Base-by-base conservation (phyloP, 1,140 invertebrate genomes). In the Drosophila bocqueti region DNA sequence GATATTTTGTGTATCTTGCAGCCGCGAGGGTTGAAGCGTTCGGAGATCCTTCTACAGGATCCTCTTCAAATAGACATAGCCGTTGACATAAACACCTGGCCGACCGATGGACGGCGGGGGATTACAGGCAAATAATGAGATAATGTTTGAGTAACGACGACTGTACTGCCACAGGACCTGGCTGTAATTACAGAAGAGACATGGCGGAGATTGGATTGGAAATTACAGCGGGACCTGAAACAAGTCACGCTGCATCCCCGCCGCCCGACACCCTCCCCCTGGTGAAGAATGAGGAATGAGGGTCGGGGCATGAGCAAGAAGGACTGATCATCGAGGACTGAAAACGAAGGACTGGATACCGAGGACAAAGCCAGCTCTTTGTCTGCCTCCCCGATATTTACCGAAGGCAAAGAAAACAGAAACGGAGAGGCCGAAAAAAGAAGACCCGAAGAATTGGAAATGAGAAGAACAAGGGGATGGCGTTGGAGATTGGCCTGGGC, bases 61-160 rank as follows among this genome's bases (percentile, higher is more conserved):
- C 84, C 84, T 84, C 84, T 71, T 89, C 84, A 87, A 87, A 89
- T 67, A 84, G 58, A 65, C 74, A 21, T 38, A 46, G 43, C 69
- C 62, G 79, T 87, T 89, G 84, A 87, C 85, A 81, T 50, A 84
- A 89, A 84, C 84, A 87, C 84, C 84, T 87, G 84, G 84, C 59
- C 59, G 10, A 38, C 2, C 29, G 50, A 58, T 34, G 62, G 31
- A 42, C 34, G 43, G n/a, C 31, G 52, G 65, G 13, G 61, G 45
- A 64, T 68, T 84, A 62, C 66, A 58, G 46, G 60, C 74, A 73
- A 85, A 74, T 81, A 77, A 68, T 29, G 55, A 47, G 38, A 49
- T 24, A 50, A 58, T 73, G 67, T 38, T 80, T 62, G 43, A 54
- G 65, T 15, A 54, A 45, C 49, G 45, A 61, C 49, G 49, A 52